Evolutionary conservation across 2,888 invertebrate genomes (phyloP).

Genomic region (Diarsia dahlii): DNA sequence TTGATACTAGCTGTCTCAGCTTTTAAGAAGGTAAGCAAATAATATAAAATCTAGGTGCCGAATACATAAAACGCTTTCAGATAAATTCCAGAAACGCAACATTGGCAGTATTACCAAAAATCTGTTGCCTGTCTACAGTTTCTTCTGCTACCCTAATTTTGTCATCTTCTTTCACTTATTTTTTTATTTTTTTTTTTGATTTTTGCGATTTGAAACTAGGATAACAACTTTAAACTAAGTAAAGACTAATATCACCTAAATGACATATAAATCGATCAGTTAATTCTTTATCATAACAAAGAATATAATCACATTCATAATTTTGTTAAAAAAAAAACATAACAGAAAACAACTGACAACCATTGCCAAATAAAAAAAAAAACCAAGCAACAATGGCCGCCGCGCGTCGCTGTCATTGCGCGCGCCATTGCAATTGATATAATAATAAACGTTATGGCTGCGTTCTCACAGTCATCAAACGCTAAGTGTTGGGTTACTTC

Average conservation of each 20-base stretch:
- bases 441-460: constrained; percentile 56
- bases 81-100: neutral
- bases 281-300: neutral
- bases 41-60: neutral
- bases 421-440: constrained; percentile 59
- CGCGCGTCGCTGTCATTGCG: constrained; percentile 42
- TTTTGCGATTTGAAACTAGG: too few species aligned
- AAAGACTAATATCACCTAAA: neutral
- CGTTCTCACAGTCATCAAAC: constrained; percentile 67
- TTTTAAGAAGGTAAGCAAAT: neutral
- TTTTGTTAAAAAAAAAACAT: too few species aligned
- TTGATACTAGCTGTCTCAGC: neutral
- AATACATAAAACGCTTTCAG: neutral
- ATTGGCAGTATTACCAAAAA: too few species aligned
- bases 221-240: too few species aligned
- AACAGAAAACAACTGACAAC: constrained; percentile 27
- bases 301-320: too few species aligned
- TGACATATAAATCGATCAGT: neutral
- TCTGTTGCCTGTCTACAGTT: too few species aligned
- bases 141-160: too few species aligned
- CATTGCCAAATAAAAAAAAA: constrained; percentile 41
- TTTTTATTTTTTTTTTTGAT: too few species aligned
- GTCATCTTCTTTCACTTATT: too few species aligned
- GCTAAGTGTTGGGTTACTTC: constrained; percentile 59
- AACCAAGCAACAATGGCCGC: constrained; percentile 46